phyloP scores from a whole-genome alignment of 2,888 invertebrate genomes.

The Perdita meconis region DNA sequence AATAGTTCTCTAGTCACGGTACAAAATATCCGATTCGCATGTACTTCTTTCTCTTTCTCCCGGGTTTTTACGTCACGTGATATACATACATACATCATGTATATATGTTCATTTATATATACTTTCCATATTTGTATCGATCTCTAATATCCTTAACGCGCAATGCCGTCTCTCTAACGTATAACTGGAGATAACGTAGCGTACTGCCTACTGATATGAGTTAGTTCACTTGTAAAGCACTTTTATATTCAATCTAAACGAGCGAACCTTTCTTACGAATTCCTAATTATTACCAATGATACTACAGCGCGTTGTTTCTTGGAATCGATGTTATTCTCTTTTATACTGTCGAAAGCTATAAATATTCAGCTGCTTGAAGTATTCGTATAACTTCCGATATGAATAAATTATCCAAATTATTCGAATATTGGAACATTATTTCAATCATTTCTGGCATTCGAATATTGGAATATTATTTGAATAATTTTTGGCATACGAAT shows the following conservation, averaged over 20 bases:
- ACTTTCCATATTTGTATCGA: slow-evolving; percentile 67
- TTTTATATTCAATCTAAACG: slow-evolving; percentile 81
- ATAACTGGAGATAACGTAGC: slow-evolving; percentile 72
- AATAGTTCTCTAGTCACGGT: slow-evolving; percentile 72
- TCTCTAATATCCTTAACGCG: slow-evolving; percentile 64
- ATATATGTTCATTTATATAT: slow-evolving; percentile 62
- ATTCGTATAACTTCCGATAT: too few species aligned
- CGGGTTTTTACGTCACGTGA: slow-evolving; percentile 36
- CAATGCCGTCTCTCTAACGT: slow-evolving; percentile 59
- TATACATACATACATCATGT: slow-evolving; percentile 43
- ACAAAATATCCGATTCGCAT: slow-evolving; percentile 81
- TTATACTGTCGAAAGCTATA: too few species aligned
- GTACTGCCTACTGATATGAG: slow-evolving; percentile 82
- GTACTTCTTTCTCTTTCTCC: slow-evolving; percentile 55
- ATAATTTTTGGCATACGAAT: too few species aligned
- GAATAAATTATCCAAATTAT: too few species aligned
- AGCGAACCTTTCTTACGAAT: slow-evolving; percentile 53
- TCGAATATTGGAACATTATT: too few species aligned
- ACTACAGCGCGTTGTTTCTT: slow-evolving; percentile 27
- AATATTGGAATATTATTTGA: too few species aligned
- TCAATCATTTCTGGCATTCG: too few species aligned
- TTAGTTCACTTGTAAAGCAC: slow-evolving; percentile 84
- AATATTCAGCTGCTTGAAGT: too few species aligned
- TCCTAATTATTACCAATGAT: slow-evolving; percentile 42
- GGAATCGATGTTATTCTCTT: background rate